A percentile compares a stretch with the other conserved stretches of the same genome.
Conservation (phyloP, 2,888 invertebrate species). For the Exocentrus adspersus region DNA sequence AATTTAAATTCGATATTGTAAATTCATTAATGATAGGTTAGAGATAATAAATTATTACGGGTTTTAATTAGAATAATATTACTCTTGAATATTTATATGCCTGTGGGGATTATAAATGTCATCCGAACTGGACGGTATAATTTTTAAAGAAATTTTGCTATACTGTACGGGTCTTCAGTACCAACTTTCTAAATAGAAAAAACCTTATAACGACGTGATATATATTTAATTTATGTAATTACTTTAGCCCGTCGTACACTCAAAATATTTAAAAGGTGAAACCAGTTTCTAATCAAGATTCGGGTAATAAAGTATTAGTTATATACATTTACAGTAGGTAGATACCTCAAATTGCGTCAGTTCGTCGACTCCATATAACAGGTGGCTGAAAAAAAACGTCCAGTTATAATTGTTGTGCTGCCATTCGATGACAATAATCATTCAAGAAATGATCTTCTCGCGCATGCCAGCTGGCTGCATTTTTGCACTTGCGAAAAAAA, state of each 20-base stretch:
- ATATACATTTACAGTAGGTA: constrained; percentile 44
- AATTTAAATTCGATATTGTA: not conserved
- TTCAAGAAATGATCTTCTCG: too few relatives aligned
- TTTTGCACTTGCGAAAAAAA: too few relatives aligned
- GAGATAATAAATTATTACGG: constrained; percentile 2
- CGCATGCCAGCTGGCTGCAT: too few relatives aligned
- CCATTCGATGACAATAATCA: too few relatives aligned
- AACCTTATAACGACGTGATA: constrained; percentile 21
- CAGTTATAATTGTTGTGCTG: not conserved
- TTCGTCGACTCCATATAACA: constrained; percentile 27
- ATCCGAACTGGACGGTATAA: constrained; percentile 4
- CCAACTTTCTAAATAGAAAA: constrained; percentile 24
- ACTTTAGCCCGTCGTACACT: constrained; percentile 18
- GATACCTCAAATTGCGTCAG: constrained; percentile 37
- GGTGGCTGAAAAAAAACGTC: constrained; percentile 14
- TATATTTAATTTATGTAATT: constrained; percentile 29
- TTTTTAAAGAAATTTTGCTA: constrained; percentile 18
- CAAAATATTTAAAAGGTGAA: constrained; percentile 30
- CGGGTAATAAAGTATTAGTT: constrained; percentile 50
- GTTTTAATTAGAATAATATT: constrained; percentile 4
- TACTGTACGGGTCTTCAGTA: constrained; percentile 18
- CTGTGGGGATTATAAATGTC: constrained; percentile 16
- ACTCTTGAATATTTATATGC: not conserved
- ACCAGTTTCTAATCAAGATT: constrained; percentile 56
- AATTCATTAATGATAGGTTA: not conserved